A percentile compares a stretch with the other conserved stretches of the same genome.
Conservation (phyloP, 2,888 invertebrate species). For the Chromoteleia sp. region DNA sequence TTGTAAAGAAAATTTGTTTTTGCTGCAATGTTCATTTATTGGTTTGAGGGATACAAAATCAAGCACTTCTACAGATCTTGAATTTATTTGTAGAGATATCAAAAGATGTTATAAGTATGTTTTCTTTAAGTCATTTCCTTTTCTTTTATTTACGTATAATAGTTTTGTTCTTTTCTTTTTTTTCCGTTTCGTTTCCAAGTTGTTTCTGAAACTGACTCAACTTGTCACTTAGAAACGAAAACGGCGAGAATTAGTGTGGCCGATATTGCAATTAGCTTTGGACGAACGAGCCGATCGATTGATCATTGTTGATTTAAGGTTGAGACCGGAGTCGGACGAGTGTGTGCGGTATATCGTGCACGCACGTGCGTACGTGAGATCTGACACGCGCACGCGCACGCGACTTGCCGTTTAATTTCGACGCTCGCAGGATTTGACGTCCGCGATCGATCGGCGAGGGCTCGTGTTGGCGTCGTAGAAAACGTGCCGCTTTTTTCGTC, state of each 20-base stretch:
- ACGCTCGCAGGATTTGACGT: conserved; percentile 58
- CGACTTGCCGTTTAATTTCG: conserved; percentile 57
- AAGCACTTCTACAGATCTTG: too few species aligned
- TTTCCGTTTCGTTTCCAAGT: too few species aligned
- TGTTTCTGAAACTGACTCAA: too few species aligned
- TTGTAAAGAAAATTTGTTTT: too few species aligned
- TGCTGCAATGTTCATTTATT: too few species aligned
- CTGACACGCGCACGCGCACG: conserved; percentile 32
- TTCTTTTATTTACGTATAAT: too few species aligned
- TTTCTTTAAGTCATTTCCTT: too few species aligned
- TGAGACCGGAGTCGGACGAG: conserved; percentile 1
- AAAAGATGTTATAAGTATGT: too few species aligned
- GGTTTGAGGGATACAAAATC: too few species aligned
- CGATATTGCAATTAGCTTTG: conserved; percentile 14
- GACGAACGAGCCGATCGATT: conserved; percentile 27
- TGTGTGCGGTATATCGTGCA: conserved; percentile 1
- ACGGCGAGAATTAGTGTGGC: not conserved
- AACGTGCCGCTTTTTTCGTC: conserved; percentile 25
- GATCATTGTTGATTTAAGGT: conserved; percentile 39
- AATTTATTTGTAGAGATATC: too few species aligned
- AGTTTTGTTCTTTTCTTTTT: too few species aligned
- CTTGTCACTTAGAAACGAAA: not conserved
- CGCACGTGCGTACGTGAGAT: conserved; percentile 53
- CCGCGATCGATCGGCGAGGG: conserved; percentile 55
- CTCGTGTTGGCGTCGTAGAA: conserved; percentile 39